These are phyloP conservation scores for Bryconaethiops microstoma DNA, from an alignment of 2,797 vertebrate genomes.

Conservation along the genomic window DNA sequence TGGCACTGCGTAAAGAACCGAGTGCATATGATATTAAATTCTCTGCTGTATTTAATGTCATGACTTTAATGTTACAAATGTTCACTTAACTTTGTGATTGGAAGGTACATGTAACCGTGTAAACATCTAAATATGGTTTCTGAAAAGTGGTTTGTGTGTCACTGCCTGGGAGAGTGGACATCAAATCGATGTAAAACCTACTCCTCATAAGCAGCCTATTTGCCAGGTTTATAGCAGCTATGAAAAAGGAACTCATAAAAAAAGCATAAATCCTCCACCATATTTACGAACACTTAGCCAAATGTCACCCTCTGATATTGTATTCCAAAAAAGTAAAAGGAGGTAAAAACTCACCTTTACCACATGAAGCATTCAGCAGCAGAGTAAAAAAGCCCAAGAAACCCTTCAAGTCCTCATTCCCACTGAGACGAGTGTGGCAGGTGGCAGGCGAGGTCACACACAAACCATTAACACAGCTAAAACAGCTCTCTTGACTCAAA, in stretches of 20 bases:
- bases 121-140: constrained; percentile 12
- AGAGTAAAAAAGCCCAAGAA: background rate
- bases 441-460: background rate
- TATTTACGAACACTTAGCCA: constrained; percentile 12
- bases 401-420: background rate
- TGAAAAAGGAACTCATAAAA: constrained; percentile 11
- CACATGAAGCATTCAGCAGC: background rate
- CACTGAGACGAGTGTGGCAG: background rate
- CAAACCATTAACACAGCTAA: background rate
- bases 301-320: background rate
- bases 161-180: background rate
- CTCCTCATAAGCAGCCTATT: constrained; percentile 14
- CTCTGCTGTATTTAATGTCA: too few species aligned
- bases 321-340: background rate
- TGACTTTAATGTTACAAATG: too few species aligned
- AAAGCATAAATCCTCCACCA: constrained; percentile 15
- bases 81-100: too few species aligned
- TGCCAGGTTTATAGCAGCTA: constrained; percentile 23
- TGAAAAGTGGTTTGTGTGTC: background rate
- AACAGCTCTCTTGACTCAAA: background rate
- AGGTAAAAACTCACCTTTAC: constrained; percentile 20
- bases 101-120: background rate
- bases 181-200: background rate
- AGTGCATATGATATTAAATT: too few species aligned
- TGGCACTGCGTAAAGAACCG: too few species aligned